Conservation (phyloP, 1,140 invertebrate species). For the Ephestia elutella region DNA sequence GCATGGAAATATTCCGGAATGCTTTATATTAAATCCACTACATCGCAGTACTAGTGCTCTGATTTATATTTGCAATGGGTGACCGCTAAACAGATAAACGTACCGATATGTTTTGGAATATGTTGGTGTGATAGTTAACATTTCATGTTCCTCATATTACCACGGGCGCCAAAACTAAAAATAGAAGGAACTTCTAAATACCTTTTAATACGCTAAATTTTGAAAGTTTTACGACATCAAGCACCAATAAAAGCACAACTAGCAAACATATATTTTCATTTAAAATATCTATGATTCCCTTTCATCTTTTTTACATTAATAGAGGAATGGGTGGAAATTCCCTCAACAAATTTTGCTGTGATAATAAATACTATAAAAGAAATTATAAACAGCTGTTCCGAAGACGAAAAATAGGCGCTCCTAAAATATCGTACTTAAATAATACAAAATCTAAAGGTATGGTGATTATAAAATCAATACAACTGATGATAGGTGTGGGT, state of each 20-base stretch:
- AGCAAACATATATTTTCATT: too few relatives aligned
- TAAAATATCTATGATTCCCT: too few relatives aligned
- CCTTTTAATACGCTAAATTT: neutral
- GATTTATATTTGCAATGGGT: constrained; percentile 24
- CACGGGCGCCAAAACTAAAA: constrained; percentile 65
- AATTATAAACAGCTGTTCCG: too few relatives aligned
- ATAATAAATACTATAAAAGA: too few relatives aligned
- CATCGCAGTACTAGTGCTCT: too few relatives aligned
- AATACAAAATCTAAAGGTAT: constrained; percentile 31
- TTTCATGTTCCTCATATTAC: constrained; percentile 51
- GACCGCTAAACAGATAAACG: constrained; percentile 35
- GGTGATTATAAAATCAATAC: constrained; percentile 24
- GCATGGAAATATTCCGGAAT: too few relatives aligned
- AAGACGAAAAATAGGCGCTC: too few relatives aligned
- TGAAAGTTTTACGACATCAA: neutral
- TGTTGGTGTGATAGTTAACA: constrained; percentile 34
- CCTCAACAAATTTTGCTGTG: too few relatives aligned
- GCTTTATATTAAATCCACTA: too few relatives aligned
- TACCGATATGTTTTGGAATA: constrained; percentile 44
- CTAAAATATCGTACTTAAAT: too few relatives aligned
- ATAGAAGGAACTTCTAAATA: constrained; percentile 27
- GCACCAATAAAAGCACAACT: neutral
- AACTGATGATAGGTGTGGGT: constrained; percentile 55
- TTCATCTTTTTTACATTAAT: too few relatives aligned
- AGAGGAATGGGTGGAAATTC: too few relatives aligned